Conservation (phyloP, 2,113 vertebrate species). For the Hippocampus mohnikei region DNA sequence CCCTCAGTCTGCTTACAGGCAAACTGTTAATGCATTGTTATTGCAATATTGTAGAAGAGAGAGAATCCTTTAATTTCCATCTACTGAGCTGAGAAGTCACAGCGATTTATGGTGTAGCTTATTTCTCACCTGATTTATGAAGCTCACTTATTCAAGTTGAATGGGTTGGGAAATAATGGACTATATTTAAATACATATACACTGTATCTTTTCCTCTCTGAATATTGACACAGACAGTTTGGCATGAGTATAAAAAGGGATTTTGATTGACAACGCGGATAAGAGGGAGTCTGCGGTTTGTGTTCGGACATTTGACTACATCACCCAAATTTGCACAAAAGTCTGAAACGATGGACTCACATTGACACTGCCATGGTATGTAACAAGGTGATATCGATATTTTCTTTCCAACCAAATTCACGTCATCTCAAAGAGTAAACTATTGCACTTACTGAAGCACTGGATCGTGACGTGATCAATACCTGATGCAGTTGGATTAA, state of each 20-base stretch:
- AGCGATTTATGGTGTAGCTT: background rate
- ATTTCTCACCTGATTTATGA: background rate
- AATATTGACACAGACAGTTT: background rate
- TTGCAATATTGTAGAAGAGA: background rate
- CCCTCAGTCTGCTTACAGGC: background rate
- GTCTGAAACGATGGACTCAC: background rate
- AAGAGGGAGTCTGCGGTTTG: no score
- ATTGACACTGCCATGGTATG: no score
- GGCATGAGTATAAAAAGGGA: background rate
- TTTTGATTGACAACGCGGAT: no score
- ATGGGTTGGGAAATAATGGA: background rate
- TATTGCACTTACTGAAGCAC: background rate
- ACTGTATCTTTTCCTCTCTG: background rate
- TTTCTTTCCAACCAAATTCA: background rate
- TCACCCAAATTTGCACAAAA: no score
- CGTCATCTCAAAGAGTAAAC: background rate
- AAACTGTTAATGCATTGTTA: conserved; percentile 11
- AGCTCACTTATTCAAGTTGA: background rate
- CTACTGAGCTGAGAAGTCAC: background rate
- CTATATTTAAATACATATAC: background rate
- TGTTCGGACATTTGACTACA: no score
- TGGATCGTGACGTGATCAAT: background rate
- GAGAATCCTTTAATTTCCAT: background rate
- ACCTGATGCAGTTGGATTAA: background rate
- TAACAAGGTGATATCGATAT: background rate